phyloP scores from a whole-genome alignment of 2,113 vertebrate genomes.

The Acanthisitta chloris region DNA sequence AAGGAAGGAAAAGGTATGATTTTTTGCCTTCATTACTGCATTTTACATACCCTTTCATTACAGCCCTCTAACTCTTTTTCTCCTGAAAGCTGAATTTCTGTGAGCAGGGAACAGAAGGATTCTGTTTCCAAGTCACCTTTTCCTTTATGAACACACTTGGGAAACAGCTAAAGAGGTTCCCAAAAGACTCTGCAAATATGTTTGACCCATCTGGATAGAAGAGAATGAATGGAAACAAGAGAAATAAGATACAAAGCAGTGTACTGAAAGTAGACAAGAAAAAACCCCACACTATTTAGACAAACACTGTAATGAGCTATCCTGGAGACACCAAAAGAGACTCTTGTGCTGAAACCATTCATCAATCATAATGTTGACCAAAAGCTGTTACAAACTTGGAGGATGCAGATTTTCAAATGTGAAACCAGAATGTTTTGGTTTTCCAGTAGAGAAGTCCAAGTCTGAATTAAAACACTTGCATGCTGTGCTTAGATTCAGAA shows the following conservation, averaged over 20 bases:
- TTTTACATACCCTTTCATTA: not conserved
- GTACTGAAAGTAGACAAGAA: not conserved
- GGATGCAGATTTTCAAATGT: not conserved
- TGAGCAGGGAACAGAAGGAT: not conserved
- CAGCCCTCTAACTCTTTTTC: not conserved
- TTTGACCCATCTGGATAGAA: not conserved
- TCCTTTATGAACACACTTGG: not conserved
- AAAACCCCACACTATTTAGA: not conserved
- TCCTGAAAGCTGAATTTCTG: not conserved
- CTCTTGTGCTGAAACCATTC: not conserved
- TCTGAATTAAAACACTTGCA: not conserved
- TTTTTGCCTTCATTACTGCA: not conserved
- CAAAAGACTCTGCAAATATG: not conserved
- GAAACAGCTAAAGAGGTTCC: not conserved
- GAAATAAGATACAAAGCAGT: not conserved
- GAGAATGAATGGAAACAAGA: not conserved
- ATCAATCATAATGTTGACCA: not conserved
- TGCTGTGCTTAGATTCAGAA: conserved; percentile 36
- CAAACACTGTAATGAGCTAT: not conserved
- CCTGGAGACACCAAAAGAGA: not conserved
- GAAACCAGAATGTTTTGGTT: not conserved
- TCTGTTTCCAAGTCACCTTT: not conserved
- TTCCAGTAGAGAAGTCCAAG: not conserved
- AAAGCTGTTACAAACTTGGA: not conserved
- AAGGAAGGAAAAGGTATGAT: not conserved